These are phyloP conservation scores for Tenrec ecaudatus DNA, from an alignment of 2,113 vertebrate genomes.

Conservation along the genomic window DNA sequence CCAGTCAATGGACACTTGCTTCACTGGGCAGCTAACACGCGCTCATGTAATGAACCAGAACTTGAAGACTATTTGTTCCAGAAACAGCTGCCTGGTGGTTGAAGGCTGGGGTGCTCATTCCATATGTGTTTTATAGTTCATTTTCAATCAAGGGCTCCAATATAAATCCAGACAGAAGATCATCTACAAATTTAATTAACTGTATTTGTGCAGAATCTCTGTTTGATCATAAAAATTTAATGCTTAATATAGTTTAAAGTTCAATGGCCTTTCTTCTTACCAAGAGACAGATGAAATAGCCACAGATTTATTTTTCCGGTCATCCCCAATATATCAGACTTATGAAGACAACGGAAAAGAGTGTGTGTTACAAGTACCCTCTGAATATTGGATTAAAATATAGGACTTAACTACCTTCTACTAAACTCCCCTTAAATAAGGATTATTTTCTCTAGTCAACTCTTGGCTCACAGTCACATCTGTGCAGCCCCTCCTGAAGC, in stretches of 20 bases:
- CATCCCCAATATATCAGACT: slow-evolving; percentile 79
- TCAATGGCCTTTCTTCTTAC: slow-evolving; percentile 82
- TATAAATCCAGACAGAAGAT: slow-evolving; percentile 75
- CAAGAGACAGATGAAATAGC: slow-evolving; percentile 77
- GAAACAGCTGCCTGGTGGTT: neutral
- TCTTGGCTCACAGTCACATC: neutral
- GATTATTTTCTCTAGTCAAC: slow-evolving; percentile 35
- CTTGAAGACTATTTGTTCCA: neutral
- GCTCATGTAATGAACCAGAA: slow-evolving; percentile 57
- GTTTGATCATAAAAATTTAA: slow-evolving; percentile 81
- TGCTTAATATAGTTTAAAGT: slow-evolving; percentile 79
- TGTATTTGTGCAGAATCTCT: slow-evolving; percentile 84
- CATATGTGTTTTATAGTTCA: slow-evolving; percentile 43
- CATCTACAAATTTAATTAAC: slow-evolving; percentile 84
- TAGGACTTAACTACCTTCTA: neutral
- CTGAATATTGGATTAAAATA: slow-evolving; percentile 52
- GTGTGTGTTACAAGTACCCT: slow-evolving; percentile 25
- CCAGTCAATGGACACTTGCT: neutral
- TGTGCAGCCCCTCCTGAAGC: neutral
- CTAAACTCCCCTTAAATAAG: slow-evolving; percentile 5
- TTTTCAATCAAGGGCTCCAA: slow-evolving; percentile 73
- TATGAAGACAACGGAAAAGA: slow-evolving; percentile 67
- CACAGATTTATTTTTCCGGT: slow-evolving; percentile 83
- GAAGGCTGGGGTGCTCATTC: slow-evolving; percentile 25
- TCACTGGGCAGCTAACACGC: neutral